These are phyloP conservation scores for Pantherophis alleghaniensis DNA, from an alignment of 2,797 vertebrate genomes.

Conservation along the genomic window DNA sequence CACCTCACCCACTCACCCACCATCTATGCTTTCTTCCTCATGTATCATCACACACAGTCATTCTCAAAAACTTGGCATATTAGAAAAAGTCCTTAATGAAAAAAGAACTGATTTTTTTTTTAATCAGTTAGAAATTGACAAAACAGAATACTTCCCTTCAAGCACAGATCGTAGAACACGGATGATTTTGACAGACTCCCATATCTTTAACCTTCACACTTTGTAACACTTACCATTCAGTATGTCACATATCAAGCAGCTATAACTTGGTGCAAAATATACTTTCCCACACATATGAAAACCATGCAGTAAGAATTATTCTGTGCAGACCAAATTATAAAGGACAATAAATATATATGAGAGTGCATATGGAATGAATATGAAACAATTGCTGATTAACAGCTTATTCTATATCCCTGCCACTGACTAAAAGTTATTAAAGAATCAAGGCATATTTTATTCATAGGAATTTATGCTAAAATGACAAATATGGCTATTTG, in stretches of 20 bases:
- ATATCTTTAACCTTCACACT: background rate
- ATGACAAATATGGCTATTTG: constrained; percentile 17
- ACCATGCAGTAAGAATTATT: constrained; percentile 23
- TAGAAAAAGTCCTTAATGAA: background rate
- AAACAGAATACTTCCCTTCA: background rate
- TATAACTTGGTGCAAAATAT: background rate
- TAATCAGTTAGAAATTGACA: background rate
- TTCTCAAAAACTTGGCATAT: background rate
- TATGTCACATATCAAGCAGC: background rate
- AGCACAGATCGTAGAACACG: background rate
- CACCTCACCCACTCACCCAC: background rate
- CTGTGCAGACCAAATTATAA: background rate
- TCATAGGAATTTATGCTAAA: constrained; percentile 18
- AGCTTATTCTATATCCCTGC: constrained; percentile 25
- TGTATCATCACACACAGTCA: background rate
- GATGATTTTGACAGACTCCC: background rate
- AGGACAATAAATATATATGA: background rate
- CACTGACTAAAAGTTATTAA: constrained; percentile 39
- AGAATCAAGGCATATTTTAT: constrained; percentile 28
- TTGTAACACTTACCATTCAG: background rate
- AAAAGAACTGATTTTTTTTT: background rate
- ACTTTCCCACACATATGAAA: constrained; percentile 16
- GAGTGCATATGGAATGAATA: background rate
- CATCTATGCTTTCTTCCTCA: background rate
- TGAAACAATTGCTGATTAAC: background rate